Evolutionary conservation across 30 jellyfish, hydroid and myxozoan species (phyloP).

Genomic region (Sanderia malayensis): DNA sequence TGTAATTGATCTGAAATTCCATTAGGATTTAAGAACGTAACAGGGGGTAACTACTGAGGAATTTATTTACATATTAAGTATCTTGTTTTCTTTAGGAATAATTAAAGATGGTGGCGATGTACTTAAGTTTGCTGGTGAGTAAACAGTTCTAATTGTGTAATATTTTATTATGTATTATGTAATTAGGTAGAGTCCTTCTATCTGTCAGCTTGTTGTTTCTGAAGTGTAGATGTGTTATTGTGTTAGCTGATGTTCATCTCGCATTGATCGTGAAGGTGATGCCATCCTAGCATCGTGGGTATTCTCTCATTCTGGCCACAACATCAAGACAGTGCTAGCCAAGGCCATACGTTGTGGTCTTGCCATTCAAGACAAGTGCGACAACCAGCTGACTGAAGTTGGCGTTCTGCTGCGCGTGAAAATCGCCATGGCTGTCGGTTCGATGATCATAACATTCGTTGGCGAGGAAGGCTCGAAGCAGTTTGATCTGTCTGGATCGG

Average conservation of each 20-base stretch:
- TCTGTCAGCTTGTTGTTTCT: no score
- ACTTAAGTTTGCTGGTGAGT: conserved; percentile 80
- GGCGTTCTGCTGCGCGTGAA: conserved; percentile 84
- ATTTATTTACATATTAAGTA: no score
- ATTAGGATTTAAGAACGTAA: no score
- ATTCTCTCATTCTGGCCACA: conserved; percentile 78
- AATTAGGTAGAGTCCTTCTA: no score
- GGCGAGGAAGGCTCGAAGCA: conserved; percentile 76
- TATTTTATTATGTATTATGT: background rate
- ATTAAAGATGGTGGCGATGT: conserved; percentile 83
- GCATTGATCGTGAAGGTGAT: no score
- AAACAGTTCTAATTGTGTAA: background rate
- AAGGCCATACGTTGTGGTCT: conserved; percentile 80
- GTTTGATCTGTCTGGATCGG: conserved; percentile 85
- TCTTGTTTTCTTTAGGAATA: conserved; percentile 40
- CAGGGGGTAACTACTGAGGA: no score
- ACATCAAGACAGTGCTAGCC: conserved; percentile 69
- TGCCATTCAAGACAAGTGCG: conserved; percentile 77
- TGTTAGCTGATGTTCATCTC: no score
- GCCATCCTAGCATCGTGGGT: conserved; percentile 93
- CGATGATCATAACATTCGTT: conserved; percentile 84
- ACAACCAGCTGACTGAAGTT: conserved; percentile 81
- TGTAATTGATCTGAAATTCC: no score
- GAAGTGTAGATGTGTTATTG: no score
- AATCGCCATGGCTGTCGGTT: conserved; percentile 90